Conservation (phyloP, 2,113 vertebrate genomes). For the Psilopsiagon aymara region DNA sequence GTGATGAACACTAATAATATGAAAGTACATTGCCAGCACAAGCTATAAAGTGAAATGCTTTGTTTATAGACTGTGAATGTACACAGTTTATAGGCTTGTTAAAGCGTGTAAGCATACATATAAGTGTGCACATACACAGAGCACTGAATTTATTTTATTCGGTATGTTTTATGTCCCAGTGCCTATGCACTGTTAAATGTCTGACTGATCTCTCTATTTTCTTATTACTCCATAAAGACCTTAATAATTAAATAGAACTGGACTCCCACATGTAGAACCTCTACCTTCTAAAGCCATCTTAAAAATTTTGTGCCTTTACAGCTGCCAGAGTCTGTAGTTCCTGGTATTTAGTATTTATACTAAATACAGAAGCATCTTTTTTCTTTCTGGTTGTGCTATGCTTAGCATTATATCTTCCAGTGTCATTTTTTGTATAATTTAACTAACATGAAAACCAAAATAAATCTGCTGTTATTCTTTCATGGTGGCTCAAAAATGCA, state of each 20-base stretch:
- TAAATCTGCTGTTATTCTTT: not conserved
- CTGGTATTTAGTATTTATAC: conserved; percentile 8
- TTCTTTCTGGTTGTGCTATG: not conserved
- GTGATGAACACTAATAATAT: not conserved
- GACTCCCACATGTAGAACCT: not conserved
- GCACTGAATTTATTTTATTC: not conserved
- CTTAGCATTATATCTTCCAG: not conserved
- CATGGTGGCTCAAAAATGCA: not conserved
- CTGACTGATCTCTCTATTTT: not conserved
- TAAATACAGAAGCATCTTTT: not conserved
- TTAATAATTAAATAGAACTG: conserved; percentile 37
- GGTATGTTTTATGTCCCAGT: not conserved
- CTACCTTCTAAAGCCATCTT: not conserved
- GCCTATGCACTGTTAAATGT: not conserved
- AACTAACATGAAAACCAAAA: not conserved
- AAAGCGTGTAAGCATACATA: not conserved
- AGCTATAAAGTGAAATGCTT: not conserved
- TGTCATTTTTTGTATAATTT: not conserved
- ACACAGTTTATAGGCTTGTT: not conserved
- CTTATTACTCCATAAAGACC: not conserved
- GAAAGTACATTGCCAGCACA: not conserved
- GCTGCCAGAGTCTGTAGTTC: not conserved
- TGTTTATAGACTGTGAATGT: not conserved
- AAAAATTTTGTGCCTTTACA: not conserved
- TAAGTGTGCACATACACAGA: not conserved